Base-by-base conservation (phyloP, 2,888 invertebrate genomes). In the Oxyscelio sp. region DNA sequence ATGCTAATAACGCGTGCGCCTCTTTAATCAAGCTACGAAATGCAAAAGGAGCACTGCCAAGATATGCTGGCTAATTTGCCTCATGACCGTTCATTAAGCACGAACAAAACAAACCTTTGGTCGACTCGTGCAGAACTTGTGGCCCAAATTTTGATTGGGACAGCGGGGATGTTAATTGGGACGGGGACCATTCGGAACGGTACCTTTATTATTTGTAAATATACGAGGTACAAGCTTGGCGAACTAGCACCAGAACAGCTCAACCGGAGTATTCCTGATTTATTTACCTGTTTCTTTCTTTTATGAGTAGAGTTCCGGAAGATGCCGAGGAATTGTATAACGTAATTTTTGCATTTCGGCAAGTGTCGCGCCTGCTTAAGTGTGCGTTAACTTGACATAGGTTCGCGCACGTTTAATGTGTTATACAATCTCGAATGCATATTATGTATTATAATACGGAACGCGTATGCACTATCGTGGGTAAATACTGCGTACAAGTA, bases 381-480 rank as follows among this genome's bases (percentile, higher is more conserved):
- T 74, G 58, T 79, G 82, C 70, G 77, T 86, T 70, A 65, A 83
- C 83, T 56, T 81, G 86, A 81, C 78, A 70, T 70, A 59, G 38
- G 78, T 74, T 77, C 59, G 85, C 87, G 81, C 90, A 90, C 90
- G 88, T 91, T 91, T 87, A 85, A 74, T 83, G 73, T 88, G 90
- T 93, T 93, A 92, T 93, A 92, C 93, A 92, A 93, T 90, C 87
- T 45, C 75, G 54, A 83, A 73, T 86, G 85, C 82, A 88, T 89
- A 91, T 91, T 90, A 91, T 91, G 89, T 90, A 90, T 91, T 91
- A 91, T 89, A 90, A 92, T 91, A 90, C 91, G 85, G 78, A 87
- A 86, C 68, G 82, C 81, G 87, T 87, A 73, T 83, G 87, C 79
- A 65, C 85, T 87, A 86, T 87, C 84, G 87, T 89, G 85, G 87